Conservation (phyloP, 2,113 vertebrate species). For the Vireo altiloquus region DNA sequence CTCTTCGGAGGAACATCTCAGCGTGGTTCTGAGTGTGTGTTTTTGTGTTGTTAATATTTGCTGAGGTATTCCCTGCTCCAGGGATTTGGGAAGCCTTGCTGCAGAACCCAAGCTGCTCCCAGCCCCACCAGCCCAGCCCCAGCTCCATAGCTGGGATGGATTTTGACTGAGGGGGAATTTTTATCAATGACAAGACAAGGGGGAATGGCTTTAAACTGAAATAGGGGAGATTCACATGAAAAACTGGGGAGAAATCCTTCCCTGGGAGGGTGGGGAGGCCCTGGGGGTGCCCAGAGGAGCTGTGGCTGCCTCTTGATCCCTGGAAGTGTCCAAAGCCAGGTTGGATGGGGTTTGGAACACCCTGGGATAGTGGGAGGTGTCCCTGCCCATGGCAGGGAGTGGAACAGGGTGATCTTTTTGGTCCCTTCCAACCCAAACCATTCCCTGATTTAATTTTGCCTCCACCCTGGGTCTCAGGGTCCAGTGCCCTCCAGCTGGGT, state of each 20-base stretch:
- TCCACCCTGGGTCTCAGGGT: neutral
- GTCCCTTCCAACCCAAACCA: neutral
- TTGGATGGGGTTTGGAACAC: rapidly evolving
- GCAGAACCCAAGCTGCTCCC: neutral
- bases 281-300: neutral
- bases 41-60: neutral
- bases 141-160: neutral
- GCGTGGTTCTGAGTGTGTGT: neutral
- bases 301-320: neutral
- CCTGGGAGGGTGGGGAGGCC: rapidly evolving
- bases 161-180: neutral
- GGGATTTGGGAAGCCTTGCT: neutral
- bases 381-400: neutral
- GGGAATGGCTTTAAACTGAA: neutral
- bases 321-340: neutral
- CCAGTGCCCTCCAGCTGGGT: neutral
- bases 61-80: neutral
- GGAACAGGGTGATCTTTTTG: rapidly evolving
- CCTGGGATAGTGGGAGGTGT: neutral
- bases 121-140: rapidly evolving
- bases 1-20: neutral
- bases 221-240: neutral
- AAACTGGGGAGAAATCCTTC: too few relatives aligned
- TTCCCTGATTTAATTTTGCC: neutral
- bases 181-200: neutral